Conservation (phyloP, 2,888 invertebrate genomes). For the Theretra japonica region DNA sequence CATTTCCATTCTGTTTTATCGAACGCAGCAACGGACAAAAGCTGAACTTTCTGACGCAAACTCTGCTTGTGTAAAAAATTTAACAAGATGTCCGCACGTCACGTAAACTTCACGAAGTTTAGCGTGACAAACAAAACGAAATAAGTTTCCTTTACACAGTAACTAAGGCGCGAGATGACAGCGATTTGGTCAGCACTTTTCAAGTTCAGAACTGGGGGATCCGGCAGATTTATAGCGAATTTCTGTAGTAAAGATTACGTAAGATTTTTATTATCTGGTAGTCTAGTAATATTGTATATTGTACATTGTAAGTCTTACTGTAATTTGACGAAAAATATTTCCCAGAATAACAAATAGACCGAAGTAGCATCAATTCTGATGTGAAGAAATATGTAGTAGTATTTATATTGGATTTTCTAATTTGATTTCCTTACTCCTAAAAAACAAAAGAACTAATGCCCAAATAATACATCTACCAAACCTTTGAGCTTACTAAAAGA, state of each 20-base stretch:
- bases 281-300: too few species aligned
- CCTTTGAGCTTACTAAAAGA: too few species aligned
- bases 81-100: slow-evolving; percentile 47
- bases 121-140: slow-evolving; percentile 55
- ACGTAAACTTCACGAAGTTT: slow-evolving; percentile 54
- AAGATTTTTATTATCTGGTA: too few species aligned
- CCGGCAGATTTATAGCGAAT: background rate
- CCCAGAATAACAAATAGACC: too few species aligned
- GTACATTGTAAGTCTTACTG: too few species aligned
- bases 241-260: background rate
- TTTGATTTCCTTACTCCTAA: too few species aligned
- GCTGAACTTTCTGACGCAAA: slow-evolving; percentile 14
- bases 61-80: slow-evolving; percentile 41
- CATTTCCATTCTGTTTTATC: slow-evolving; percentile 10
- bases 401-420: too few species aligned
- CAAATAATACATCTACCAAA: background rate
- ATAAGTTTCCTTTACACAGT: slow-evolving; percentile 46
- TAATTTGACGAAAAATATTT: too few species aligned
- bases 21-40: slow-evolving; percentile 17
- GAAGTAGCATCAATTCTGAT: too few species aligned
- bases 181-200: slow-evolving; percentile 13
- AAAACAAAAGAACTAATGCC: background rate
- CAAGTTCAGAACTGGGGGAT: background rate
- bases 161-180: background rate
- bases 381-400: too few species aligned